Evolutionary conservation across 2,888 invertebrate genomes (phyloP).

Genomic region (Minunthozetes semirufus): DNA sequence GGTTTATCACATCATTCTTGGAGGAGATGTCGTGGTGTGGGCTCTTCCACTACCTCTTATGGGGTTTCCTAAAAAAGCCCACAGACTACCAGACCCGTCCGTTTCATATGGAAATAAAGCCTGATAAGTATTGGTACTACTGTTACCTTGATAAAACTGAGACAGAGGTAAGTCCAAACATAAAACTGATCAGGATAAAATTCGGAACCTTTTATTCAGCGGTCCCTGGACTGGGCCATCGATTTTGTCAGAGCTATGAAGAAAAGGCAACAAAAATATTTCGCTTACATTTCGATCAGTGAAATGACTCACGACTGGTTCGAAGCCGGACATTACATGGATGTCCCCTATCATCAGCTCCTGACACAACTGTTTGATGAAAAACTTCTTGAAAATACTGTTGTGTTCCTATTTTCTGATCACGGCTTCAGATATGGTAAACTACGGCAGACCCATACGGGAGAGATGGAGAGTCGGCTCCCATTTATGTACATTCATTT

Average conservation of each 20-base stretch:
- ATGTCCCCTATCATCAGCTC: conserved; percentile 50
- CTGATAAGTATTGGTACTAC: too few species aligned
- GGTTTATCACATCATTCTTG: not conserved
- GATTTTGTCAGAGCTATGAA: conserved; percentile 17
- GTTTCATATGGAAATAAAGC: too few species aligned
- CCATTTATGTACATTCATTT: conserved; percentile 48
- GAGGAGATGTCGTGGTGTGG: conserved; percentile 2
- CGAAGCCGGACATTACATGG: conserved; percentile 46
- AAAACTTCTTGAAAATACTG: conserved; percentile 60
- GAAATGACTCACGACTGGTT: conserved; percentile 47
- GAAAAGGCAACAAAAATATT: not conserved
- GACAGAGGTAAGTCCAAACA: too few species aligned
- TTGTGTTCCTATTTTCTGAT: conserved; percentile 69
- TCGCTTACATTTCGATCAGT: conserved; percentile 46
- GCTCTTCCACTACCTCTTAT: not conserved
- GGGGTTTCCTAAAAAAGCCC: too few species aligned
- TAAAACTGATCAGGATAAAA: too few species aligned
- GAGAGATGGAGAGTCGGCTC: conserved; percentile 49
- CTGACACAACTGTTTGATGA: conserved; percentile 54
- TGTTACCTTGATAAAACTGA: too few species aligned
- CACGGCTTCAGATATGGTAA: conserved; percentile 82
- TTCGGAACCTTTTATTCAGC: too few species aligned
- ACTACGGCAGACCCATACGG: conserved; percentile 65
- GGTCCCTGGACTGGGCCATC: not conserved
- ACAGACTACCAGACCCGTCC: too few species aligned